These are phyloP conservation scores for Zaprionus lachaisei DNA, from an alignment of 1,140 invertebrate genomes.

Conservation along the genomic window DNA sequence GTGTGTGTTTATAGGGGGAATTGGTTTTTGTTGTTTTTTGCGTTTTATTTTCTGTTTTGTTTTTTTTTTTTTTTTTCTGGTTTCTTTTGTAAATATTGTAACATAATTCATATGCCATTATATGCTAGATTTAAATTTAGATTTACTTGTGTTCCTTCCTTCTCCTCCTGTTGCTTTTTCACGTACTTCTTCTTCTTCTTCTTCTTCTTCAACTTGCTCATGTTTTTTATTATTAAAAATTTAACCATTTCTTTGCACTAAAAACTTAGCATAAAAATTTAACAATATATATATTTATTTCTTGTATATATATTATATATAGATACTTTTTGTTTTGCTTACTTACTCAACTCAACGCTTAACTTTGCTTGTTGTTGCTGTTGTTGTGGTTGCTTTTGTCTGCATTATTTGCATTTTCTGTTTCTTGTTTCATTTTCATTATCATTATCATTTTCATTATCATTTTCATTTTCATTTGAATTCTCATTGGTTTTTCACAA, in stretches of 20 bases:
- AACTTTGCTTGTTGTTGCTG: slow-evolving; percentile 14
- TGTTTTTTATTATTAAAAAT: slow-evolving; percentile 72
- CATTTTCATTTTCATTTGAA: slow-evolving; percentile 4
- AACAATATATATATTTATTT: slow-evolving; percentile 69
- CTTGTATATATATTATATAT: slow-evolving; percentile 71
- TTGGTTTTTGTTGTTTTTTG: slow-evolving; percentile 32
- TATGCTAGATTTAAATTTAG: slow-evolving; percentile 76
- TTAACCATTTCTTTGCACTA: slow-evolving; percentile 75
- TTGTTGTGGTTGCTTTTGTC: not conserved
- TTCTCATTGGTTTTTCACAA: slow-evolving; percentile 5
- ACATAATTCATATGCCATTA: slow-evolving; percentile 74
- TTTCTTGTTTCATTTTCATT: slow-evolving; percentile 4
- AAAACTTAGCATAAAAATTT: slow-evolving; percentile 83
- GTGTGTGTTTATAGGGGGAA: slow-evolving; percentile 44
- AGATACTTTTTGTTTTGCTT: slow-evolving; percentile 46
- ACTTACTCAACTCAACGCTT: slow-evolving; percentile 60
- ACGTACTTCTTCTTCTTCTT: not conserved
- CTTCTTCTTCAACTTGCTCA: slow-evolving; percentile 9
- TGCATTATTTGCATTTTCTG: slow-evolving; percentile 1
- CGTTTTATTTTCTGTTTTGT: slow-evolving; percentile 24
- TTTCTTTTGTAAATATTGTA: slow-evolving; percentile 73
- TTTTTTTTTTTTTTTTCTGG: slow-evolving; percentile 28
- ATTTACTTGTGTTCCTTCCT: slow-evolving; percentile 55
- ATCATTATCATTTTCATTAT: slow-evolving; percentile 18
- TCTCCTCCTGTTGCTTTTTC: slow-evolving; percentile 16